Conservation (phyloP, 2,797 vertebrate species). For the Centropyge bicolor region DNA sequence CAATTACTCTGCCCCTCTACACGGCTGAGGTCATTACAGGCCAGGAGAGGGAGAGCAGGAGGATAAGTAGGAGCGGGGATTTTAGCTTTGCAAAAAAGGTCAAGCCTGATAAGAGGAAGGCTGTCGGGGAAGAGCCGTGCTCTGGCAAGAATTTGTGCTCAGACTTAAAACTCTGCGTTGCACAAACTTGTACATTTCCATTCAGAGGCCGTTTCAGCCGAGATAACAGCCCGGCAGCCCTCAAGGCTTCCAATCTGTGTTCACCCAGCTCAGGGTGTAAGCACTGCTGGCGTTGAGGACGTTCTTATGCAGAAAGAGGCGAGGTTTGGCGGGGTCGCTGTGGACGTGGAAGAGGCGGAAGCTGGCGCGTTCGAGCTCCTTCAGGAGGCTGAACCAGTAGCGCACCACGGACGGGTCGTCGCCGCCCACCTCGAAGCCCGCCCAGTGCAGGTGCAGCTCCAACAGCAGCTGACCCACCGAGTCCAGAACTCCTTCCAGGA, state of each 20-base stretch:
- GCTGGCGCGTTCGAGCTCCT: constrained; percentile 90
- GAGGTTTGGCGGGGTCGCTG: constrained; percentile 89
- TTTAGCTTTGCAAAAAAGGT: constrained; percentile 40
- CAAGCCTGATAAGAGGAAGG: constrained; percentile 13
- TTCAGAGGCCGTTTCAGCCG: not conserved
- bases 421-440: constrained; percentile 94
- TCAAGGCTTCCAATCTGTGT: constrained; percentile 88
- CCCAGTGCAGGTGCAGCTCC: constrained; percentile 96
- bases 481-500: constrained; percentile 91
- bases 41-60: constrained; percentile 29
- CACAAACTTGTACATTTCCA: constrained; percentile 4
- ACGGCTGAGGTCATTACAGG: constrained; percentile 49
- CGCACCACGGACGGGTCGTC: constrained; percentile 91
- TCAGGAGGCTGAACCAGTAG: constrained; percentile 97
- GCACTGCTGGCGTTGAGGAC: constrained; percentile 92
- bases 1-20: constrained; percentile 46
- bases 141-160: constrained; percentile 3
- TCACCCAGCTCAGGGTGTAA: constrained; percentile 94
- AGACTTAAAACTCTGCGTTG: not conserved
- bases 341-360: constrained; percentile 92
- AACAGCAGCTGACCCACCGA: constrained; percentile 94
- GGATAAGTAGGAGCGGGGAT: constrained; percentile 34
- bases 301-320: constrained; percentile 91
- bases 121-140: not conserved
- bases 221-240: not conserved